Conservation (phyloP, 37 sponge, comb jelly and placozoan genomes). For the Spongilla lacustris region DNA sequence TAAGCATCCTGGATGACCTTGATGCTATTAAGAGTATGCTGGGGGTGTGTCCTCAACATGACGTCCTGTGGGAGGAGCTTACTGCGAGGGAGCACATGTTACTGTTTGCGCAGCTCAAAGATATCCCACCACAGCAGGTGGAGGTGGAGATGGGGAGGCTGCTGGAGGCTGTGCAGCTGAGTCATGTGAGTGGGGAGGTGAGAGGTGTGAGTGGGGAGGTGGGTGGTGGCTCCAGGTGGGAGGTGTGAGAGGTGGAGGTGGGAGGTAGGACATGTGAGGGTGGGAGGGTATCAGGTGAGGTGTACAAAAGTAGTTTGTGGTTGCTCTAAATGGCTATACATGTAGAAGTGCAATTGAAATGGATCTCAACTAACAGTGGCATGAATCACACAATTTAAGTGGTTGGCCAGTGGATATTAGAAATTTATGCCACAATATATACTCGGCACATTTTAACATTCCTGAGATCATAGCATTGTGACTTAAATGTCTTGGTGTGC, state of each 20-base stretch:
- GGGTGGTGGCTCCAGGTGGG: not conserved
- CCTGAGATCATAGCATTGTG: no score
- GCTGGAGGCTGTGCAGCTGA: slow-evolving; percentile 67
- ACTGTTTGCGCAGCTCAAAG: slow-evolving; percentile 72
- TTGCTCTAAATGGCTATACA: no score
- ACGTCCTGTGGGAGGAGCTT: slow-evolving; percentile 82
- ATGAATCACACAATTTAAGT: no score
- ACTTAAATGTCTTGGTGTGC: no score
- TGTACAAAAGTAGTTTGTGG: not conserved
- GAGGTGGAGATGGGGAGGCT: slow-evolving; percentile 55
- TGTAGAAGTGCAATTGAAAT: no score
- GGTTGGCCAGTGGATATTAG: no score
- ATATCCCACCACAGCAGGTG: slow-evolving; percentile 29
- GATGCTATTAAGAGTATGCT: slow-evolving; percentile 67
- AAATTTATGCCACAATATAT: no score
- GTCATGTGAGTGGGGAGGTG: slow-evolving; percentile 14
- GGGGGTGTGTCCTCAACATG: slow-evolving; percentile 91
- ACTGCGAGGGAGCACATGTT: slow-evolving; percentile 82
- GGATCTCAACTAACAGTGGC: no score
- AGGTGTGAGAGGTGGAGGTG: not conserved
- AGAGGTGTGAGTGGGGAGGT: not conserved
- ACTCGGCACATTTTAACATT: no score
- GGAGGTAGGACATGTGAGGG: not conserved
- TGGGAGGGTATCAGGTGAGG: not conserved
- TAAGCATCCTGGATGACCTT: slow-evolving; percentile 62